Evolutionary conservation across 1,140 invertebrate genomes (phyloP).

Genomic region (Episyrphus balteatus): DNA sequence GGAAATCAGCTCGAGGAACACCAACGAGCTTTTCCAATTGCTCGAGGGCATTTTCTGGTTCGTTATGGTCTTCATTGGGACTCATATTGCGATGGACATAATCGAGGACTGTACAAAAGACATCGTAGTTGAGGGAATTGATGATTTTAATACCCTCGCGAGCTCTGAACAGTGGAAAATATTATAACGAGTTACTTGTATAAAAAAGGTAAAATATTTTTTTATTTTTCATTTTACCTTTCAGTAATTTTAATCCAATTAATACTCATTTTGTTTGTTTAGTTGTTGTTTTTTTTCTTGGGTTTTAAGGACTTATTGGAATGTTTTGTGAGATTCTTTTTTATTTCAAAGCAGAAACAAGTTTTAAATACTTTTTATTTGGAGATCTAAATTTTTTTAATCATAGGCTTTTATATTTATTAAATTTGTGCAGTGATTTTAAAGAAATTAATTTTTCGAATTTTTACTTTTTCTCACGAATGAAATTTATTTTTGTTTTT

Average conservation of each 20-base stretch:
- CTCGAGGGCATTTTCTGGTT: constrained; percentile 26
- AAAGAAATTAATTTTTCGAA: too few species aligned
- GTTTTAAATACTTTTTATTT: too few species aligned
- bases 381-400: too few species aligned
- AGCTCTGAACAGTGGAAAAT: constrained; percentile 23
- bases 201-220: neutral
- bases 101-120: constrained; percentile 29
- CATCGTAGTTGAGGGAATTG: constrained; percentile 31
- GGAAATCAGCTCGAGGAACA: constrained; percentile 26
- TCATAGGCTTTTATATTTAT: too few species aligned
- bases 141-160: constrained; percentile 37
- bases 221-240: constrained; percentile 12
- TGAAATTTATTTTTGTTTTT: too few species aligned
- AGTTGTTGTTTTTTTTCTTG: too few species aligned
- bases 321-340: neutral
- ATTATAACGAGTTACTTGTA: too few species aligned
- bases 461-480: too few species aligned
- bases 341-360: too few species aligned
- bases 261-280: constrained; percentile 19
- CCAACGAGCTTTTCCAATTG: constrained; percentile 31
- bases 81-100: constrained; percentile 36
- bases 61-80: constrained; percentile 11
- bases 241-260: constrained; percentile 37
- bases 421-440: too few species aligned
- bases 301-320: neutral